Conservation (phyloP, 2,113 vertebrate species). For the Sylvilagus bachmani region DNA sequence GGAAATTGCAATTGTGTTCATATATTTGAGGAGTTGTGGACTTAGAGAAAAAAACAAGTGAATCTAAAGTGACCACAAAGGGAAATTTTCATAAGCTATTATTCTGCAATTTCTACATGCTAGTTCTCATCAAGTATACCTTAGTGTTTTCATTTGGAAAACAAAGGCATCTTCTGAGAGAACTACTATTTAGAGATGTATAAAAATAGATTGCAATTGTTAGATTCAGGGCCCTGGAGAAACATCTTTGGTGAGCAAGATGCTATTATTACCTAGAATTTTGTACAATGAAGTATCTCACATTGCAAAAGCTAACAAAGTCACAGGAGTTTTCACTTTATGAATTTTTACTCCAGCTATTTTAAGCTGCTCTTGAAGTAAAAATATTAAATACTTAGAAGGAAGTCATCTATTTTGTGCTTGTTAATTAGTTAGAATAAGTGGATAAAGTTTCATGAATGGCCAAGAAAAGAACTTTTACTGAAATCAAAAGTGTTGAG, state of each 20-base stretch:
- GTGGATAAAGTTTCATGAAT: not conserved
- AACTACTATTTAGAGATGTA: not conserved
- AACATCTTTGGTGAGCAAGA: not conserved
- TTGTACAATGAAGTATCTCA: not conserved
- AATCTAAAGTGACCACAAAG: not conserved
- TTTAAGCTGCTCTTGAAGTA: not conserved
- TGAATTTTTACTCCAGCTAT: conserved; percentile 11
- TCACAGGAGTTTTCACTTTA: not conserved
- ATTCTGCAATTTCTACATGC: not conserved
- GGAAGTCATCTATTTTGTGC: not conserved
- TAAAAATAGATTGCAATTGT: conserved; percentile 3
- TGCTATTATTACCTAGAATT: conserved; percentile 4
- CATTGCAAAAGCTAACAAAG: not conserved
- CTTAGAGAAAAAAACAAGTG: not conserved
- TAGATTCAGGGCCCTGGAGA: not conserved
- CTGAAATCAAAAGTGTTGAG: not conserved
- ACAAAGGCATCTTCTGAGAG: not conserved
- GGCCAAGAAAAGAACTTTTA: not conserved
- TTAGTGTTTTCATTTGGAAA: conserved; percentile 16
- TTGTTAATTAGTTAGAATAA: conserved; percentile 34
- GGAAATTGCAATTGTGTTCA: not conserved
- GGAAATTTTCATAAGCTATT: not conserved
- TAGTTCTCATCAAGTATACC: not conserved
- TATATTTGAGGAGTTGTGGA: not conserved
- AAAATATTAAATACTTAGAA: not conserved